Evolutionary conservation across 53 echinoderm and acorn worm species (phyloP), one percentile per base, ranked within the genome.

Genomic region (Arbacia lixula): DNA sequence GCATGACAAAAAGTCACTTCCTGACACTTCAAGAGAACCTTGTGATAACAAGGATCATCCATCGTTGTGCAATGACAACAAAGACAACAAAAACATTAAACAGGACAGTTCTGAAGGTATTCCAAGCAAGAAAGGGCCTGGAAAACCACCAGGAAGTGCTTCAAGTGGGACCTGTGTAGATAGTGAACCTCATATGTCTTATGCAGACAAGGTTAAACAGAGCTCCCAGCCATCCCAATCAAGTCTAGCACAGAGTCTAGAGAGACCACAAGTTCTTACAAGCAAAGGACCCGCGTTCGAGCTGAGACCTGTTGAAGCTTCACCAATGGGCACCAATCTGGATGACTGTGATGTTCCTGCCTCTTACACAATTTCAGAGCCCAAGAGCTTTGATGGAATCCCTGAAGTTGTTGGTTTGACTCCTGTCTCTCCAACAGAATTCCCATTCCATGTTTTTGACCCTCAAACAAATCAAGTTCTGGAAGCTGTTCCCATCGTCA

Each of bases 401-500:
- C 77, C 77, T 55, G 77, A 39, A 35, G 58, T 57, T 1, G 8
- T 58, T 56, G 77, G 77, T 21, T 14, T n/a, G 35, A 53, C 58
- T 40, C 77, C 77, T 57, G 24, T 77, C 2, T 35, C 40, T 3
- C 11, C n/a, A 12, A 22, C 30, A 24, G 12, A 55, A 77, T n/a
- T 25, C 25, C 24, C 56, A 24, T 26, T 14, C 4, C 27, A 57
- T 20, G 36, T 77, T 16, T 37, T 34, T 24, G 87, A 91, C 56
- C 87, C 91, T 34, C 55, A 35, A 54, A 68, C 72, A 51, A 79
- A 72, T 0, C 52, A 76, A 36, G 36, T 87, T 24, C 67, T 87
- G 84, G 78, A 91, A 60, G 85, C 71, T 40, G 57, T 87, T 26
- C 91, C 91, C 60, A 61, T 87, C 20, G 66, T 76, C 19, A 54